Percentiles rank a stretch among this genome's conserved stretches.
These are phyloP conservation scores for Lypha dubia DNA, from an alignment of 2,888 invertebrate species.

Conservation along the genomic window DNA sequence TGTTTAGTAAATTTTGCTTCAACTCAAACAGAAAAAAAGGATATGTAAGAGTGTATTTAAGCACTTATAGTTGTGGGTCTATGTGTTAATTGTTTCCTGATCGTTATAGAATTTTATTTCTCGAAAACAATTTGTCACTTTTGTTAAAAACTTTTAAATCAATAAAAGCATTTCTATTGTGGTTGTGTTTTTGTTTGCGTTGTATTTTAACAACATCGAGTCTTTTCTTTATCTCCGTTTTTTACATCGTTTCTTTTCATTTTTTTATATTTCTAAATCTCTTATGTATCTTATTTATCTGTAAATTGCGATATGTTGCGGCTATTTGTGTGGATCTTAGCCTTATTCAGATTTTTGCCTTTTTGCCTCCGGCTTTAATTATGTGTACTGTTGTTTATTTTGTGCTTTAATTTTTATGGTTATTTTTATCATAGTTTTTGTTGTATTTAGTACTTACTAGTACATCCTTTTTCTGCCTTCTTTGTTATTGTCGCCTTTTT, in stretches of 20 bases:
- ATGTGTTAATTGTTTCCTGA: conserved; percentile 32
- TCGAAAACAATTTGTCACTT: too few species aligned
- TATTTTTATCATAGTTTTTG: neutral
- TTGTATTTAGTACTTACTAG: neutral
- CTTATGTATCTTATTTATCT: conserved; percentile 24
- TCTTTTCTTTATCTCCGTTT: conserved; percentile 21
- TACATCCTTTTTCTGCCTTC: conserved; percentile 7
- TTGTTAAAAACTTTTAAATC: conserved; percentile 26
- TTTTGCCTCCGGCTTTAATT: conserved; percentile 47
- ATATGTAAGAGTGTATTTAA: conserved; percentile 45
- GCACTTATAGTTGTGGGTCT: conserved; percentile 12
- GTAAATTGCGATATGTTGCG: conserved; percentile 50
- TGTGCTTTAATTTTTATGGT: conserved; percentile 38
- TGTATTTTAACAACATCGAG: conserved; percentile 12
- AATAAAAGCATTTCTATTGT: conserved; percentile 45
- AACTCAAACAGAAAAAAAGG: conserved; percentile 47
- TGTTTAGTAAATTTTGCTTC: conserved; percentile 31
- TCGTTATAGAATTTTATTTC: conserved; percentile 18
- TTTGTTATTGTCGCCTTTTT: conserved; percentile 23
- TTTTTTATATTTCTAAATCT: neutral
- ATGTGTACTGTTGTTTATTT: conserved; percentile 40
- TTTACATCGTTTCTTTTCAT: neutral
- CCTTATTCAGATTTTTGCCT: conserved; percentile 14
- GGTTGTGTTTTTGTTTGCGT: too few species aligned
- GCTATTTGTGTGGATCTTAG: conserved; percentile 8